phyloP scores from a whole-genome alignment of 2,797 vertebrate genomes.

The Coendou prehensilis region DNA sequence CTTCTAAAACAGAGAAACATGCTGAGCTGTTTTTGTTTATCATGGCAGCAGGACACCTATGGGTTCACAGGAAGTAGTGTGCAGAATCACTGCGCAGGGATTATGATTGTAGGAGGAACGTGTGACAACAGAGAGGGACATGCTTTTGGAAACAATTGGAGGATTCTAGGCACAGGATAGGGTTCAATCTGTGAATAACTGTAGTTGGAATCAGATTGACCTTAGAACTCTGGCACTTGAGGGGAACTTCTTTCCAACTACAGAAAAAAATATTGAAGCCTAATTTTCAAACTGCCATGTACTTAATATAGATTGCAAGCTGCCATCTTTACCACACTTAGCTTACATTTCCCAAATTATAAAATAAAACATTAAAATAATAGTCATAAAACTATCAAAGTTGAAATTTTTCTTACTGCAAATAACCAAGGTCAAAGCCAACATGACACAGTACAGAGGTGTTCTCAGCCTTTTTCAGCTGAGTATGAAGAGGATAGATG shows the following conservation, averaged over 20 bases:
- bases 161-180: neutral
- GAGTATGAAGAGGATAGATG: neutral
- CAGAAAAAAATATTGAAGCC: neutral
- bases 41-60: neutral
- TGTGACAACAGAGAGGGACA: neutral
- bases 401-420: neutral
- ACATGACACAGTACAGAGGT: neutral
- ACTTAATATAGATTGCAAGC: neutral
- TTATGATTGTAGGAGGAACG: neutral
- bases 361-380: neutral
- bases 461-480: neutral
- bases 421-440: neutral
- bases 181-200: neutral
- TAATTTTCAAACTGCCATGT: neutral
- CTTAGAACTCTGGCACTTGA: neutral
- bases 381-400: neutral
- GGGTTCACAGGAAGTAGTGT: rapidly evolving
- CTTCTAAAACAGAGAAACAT: neutral
- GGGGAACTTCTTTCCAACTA: neutral
- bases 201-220: neutral
- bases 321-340: neutral
- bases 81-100: rapidly evolving
- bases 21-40: neutral
- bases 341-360: neutral
- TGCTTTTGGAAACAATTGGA: neutral